Conservation (phyloP, 2,113 vertebrate species). For the Sylvilagus bachmani region DNA sequence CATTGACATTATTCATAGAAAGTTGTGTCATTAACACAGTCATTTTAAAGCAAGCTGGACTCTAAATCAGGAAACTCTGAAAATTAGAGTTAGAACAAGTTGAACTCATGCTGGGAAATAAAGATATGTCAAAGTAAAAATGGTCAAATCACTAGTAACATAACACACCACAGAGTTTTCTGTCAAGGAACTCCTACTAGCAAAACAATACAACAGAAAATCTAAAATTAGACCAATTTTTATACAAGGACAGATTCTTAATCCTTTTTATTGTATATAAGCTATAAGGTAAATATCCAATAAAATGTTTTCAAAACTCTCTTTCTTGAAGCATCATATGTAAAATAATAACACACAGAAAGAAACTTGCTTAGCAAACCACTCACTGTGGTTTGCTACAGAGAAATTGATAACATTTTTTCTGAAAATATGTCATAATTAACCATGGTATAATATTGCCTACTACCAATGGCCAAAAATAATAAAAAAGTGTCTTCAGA, state of each 20-base stretch:
- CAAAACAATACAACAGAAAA: conserved; percentile 16
- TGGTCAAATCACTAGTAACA: background rate
- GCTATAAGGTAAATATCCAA: background rate
- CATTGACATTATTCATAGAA: background rate
- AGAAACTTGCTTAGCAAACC: background rate
- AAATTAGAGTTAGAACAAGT: conserved; percentile 24
- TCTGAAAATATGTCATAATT: background rate
- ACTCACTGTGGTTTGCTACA: background rate
- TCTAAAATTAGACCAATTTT: conserved; percentile 15
- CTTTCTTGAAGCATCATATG: background rate
- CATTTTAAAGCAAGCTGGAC: background rate
- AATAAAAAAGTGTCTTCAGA: conserved; percentile 34
- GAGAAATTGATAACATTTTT: background rate
- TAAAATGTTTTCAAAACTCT: background rate
- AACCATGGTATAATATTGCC: background rate
- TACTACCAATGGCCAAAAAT: background rate
- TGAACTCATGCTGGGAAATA: background rate
- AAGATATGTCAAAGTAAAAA: background rate
- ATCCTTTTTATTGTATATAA: conserved; percentile 18
- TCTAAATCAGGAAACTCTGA: background rate
- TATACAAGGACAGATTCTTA: background rate
- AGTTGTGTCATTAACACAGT: background rate
- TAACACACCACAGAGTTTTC: background rate
- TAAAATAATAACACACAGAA: background rate
- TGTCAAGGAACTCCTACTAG: background rate